Base-by-base conservation (phyloP, 2,888 invertebrate species). In the Netelia fuscicornis region DNA sequence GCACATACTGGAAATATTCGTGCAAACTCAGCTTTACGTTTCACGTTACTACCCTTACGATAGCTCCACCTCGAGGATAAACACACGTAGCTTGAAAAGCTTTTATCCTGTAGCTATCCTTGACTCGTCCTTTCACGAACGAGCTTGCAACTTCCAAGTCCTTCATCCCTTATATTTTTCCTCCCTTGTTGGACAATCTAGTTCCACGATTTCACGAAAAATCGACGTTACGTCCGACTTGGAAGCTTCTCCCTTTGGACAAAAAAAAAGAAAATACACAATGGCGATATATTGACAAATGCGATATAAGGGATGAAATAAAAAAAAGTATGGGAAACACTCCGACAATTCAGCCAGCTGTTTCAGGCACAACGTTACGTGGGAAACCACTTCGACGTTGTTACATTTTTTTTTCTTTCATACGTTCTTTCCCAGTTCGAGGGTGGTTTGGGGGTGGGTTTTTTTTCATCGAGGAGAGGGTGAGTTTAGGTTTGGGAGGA, bases 81-180 rank as follows among this genome's bases (percentile, higher is more conserved):
- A 37, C 37, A 37, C 37, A 37, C 37, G 37, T 6, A 37, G 84
- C 86, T 60, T 86, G 87, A 90, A 90, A 90, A 90, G 90, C 90
- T 92, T 92, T 92, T 91, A 91, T 91, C 88, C 89, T 89, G 89
- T 70, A 77, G 87, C 88, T 86, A 88, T 89, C 89, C 90, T 91
- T 90, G 88, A 89, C 89, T 90, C 90, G 86, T 88, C 81, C 88
- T 89, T 86, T 87, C 80, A 87, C 88, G 89, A 88, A 88, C 87
- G 86, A 86, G 89, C 86, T 85, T 70, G 30, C 84, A 72, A 83
- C 65, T 79, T 79, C 83, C 67, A 81, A 82, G 78, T 76, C 83
- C 82, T 65, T 74, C 74, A 44, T 30, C 42, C 81, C 68, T 68
- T 83, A 80, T 71, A 1, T 37, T 65, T 87, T 86, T 77, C 81